phyloP scores from a whole-genome alignment of 2,113 vertebrate species.

The Tylochromis polylepis region DNA sequence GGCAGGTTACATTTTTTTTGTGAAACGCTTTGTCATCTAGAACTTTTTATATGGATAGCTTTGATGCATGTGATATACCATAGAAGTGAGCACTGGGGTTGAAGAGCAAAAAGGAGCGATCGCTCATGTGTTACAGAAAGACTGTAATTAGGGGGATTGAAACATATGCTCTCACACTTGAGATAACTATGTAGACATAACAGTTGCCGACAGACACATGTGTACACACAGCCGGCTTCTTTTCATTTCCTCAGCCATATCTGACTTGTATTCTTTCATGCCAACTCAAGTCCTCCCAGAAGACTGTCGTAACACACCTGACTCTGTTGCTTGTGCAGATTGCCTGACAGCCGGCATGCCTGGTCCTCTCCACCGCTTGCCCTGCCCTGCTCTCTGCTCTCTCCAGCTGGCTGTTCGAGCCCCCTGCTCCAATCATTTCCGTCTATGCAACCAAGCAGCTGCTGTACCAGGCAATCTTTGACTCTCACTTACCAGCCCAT shows the following conservation, averaged over 20 bases:
- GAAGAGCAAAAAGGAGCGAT: neutral
- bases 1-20: neutral
- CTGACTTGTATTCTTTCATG: neutral
- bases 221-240: neutral
- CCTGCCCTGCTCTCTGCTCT: constrained; percentile 27
- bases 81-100: neutral
- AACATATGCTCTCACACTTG: neutral
- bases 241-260: neutral
- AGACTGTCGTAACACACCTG: constrained; percentile 34
- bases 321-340: constrained; percentile 11
- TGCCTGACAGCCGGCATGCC: constrained; percentile 23
- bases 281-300: neutral
- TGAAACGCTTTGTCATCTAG: neutral
- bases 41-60: neutral
- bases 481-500: neutral
- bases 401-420: constrained; percentile 48
- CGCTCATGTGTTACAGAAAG: neutral
- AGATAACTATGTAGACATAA: neutral
- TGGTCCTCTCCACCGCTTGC: neutral
- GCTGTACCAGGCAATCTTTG: constrained; percentile 11
- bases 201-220: constrained; percentile 23
- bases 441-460: constrained; percentile 29
- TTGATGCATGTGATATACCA: neutral
- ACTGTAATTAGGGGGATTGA: neutral
- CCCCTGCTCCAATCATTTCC: constrained; percentile 17